Conservation (phyloP, 2,113 vertebrate genomes). For the Anarrhichthys ocellatus region DNA sequence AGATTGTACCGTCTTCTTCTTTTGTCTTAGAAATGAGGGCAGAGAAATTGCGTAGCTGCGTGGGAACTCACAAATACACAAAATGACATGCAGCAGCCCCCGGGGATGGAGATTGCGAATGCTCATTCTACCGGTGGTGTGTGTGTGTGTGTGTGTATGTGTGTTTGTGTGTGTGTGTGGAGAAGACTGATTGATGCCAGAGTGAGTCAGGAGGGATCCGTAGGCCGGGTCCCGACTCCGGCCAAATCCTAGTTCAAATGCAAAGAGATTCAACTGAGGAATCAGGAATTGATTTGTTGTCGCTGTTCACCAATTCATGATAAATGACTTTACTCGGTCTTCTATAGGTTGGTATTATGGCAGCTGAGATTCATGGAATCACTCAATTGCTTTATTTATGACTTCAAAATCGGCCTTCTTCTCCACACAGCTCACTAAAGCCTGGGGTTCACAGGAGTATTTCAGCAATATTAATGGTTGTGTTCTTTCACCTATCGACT, state of each 20-base stretch:
- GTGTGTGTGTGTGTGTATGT: constrained; percentile 12
- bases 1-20: constrained; percentile 59
- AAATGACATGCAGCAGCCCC: constrained; percentile 43
- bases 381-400: constrained; percentile 57
- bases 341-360: constrained; percentile 59
- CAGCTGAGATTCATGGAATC: constrained; percentile 73
- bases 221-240: constrained; percentile 40
- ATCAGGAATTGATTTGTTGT: constrained; percentile 63
- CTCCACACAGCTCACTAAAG: constrained; percentile 31
- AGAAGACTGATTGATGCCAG: constrained; percentile 50
- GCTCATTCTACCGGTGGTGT: constrained; percentile 36
- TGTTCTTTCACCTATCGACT: constrained; percentile 32
- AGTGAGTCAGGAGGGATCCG: constrained; percentile 31
- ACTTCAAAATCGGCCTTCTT: constrained; percentile 53
- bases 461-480: constrained; percentile 60
- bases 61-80: constrained; percentile 52
- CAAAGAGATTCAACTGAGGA: constrained; percentile 52
- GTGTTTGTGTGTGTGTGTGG: constrained; percentile 15
- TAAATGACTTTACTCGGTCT: constrained; percentile 52
- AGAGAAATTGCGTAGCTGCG: constrained; percentile 38
- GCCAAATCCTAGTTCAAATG: constrained; percentile 63
- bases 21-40: constrained; percentile 47
- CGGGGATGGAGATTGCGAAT: constrained; percentile 34
- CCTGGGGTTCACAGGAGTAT: constrained; percentile 35
- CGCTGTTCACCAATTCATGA: constrained; percentile 56